Evolutionary conservation across 1,140 invertebrate species (phyloP).

Genomic region (Habropoda laboriosa): DNA sequence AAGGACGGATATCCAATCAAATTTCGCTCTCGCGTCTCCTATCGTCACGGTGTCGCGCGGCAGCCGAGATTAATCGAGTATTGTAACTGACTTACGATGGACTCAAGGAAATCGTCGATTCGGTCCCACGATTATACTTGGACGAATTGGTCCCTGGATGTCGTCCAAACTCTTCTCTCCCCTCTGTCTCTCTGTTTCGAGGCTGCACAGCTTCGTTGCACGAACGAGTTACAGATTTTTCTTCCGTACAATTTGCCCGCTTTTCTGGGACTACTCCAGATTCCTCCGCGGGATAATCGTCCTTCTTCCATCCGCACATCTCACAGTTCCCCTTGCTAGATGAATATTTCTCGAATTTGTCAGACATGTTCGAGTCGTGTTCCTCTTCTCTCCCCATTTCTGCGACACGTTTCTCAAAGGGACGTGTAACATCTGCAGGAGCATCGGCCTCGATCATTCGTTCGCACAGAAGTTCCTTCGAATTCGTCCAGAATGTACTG

Average conservation of each 20-base stretch:
- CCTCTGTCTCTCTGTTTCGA: background rate
- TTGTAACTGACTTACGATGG: conserved; percentile 27
- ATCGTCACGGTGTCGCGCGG: background rate
- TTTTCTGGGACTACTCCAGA: background rate
- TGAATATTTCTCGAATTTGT: background rate
- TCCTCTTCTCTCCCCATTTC: background rate
- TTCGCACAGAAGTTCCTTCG: background rate
- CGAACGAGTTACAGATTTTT: conserved; percentile 35
- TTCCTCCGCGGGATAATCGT: conserved; percentile 36
- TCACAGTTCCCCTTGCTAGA: background rate
- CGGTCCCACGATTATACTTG: background rate
- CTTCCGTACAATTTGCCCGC: conserved; percentile 24
- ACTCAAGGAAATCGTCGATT: background rate
- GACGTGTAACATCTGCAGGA: too few species aligned
- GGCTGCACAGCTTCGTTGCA: background rate
- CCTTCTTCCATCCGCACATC: conserved; percentile 15
- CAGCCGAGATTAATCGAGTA: background rate
- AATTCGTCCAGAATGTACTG: background rate
- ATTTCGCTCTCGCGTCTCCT: background rate
- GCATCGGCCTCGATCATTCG: background rate
- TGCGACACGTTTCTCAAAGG: too few species aligned
- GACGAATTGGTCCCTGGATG: background rate
- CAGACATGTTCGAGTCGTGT: background rate
- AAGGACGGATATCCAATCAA: background rate
- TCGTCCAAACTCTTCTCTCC: conserved; percentile 10